phyloP scores from a whole-genome alignment of 1,140 invertebrate genomes.

The Probaryconus sp. region DNA sequence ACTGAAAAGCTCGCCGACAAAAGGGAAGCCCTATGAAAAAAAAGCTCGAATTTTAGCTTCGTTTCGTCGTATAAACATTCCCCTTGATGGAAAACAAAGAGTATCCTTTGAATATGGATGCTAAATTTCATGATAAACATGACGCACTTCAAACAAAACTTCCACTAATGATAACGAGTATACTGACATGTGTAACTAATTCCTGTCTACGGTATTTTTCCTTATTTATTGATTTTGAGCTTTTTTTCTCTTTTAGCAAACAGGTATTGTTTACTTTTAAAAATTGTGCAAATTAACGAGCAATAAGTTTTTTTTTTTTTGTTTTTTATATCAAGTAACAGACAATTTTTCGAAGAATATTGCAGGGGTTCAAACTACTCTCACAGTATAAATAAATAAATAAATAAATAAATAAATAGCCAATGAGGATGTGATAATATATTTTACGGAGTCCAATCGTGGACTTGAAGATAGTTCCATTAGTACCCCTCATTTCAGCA shows the following conservation, averaged over 20 bases:
- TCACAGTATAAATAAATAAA: conserved; percentile 16
- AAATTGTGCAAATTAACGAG: no score
- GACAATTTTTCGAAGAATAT: conserved; percentile 5
- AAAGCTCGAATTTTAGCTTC: conserved; percentile 43
- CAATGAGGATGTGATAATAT: conserved; percentile 41
- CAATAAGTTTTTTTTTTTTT: no score
- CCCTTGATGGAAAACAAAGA: conserved; percentile 19
- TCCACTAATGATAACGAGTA: not conserved
- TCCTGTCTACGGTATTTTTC: no score
- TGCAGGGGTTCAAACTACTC: conserved; percentile 4
- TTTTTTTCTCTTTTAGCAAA: no score
- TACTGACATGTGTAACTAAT: no score
- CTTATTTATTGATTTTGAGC: no score
- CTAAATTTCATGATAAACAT: conserved; percentile 45
- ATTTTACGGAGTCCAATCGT: conserved; percentile 29
- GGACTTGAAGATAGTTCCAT: conserved; percentile 22
- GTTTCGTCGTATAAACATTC: conserved; percentile 39
- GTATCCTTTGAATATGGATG: conserved; percentile 37
- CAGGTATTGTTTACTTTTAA: no score
- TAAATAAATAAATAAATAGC: conserved; percentile 45
- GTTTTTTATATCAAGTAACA: no score
- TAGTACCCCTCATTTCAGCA: conserved; percentile 9
- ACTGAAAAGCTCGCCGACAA: conserved; percentile 40
- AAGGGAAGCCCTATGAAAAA: conserved; percentile 16
- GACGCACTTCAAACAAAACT: conserved; percentile 14